These are phyloP conservation scores for Prinia subflava DNA, from an alignment of 2,113 vertebrate genomes.

Conservation along the genomic window DNA sequence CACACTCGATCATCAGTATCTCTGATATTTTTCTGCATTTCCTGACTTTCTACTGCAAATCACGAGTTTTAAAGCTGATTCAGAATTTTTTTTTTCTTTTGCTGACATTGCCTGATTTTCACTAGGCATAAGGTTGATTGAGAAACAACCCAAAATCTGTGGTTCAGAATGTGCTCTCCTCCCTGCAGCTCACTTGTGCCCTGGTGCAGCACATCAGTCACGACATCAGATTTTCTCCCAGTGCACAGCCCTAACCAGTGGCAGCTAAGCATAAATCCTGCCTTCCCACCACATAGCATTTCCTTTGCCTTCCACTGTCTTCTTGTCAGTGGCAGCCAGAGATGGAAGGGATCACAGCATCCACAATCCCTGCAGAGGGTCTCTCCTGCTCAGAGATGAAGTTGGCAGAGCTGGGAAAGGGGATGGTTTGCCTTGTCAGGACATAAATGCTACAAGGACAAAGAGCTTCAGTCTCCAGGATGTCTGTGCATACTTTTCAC, in stretches of 20 bases:
- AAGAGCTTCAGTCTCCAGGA: background rate
- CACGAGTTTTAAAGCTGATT: background rate
- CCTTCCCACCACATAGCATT: background rate
- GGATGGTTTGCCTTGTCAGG: background rate
- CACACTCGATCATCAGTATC: background rate
- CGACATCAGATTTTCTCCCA: background rate
- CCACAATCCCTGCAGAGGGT: background rate
- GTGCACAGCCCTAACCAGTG: rapidly evolving
- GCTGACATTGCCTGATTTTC: background rate
- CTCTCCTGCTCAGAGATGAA: background rate
- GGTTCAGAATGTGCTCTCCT: background rate
- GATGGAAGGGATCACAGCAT: background rate
- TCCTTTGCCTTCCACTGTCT: background rate
- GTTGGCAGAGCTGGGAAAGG: background rate
- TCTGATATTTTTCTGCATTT: constrained; percentile 8
- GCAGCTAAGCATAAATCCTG: background rate
- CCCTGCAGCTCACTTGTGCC: rapidly evolving
- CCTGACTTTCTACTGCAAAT: constrained; percentile 5
- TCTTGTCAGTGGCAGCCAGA: background rate
- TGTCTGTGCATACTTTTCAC: background rate
- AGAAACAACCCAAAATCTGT: background rate
- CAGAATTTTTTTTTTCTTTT: background rate
- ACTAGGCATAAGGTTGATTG: background rate
- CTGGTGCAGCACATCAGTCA: background rate
- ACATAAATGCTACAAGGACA: background rate